These are phyloP conservation scores for Cephus cinctus DNA, from an alignment of 1,140 invertebrate genomes.

Conservation along the genomic window DNA sequence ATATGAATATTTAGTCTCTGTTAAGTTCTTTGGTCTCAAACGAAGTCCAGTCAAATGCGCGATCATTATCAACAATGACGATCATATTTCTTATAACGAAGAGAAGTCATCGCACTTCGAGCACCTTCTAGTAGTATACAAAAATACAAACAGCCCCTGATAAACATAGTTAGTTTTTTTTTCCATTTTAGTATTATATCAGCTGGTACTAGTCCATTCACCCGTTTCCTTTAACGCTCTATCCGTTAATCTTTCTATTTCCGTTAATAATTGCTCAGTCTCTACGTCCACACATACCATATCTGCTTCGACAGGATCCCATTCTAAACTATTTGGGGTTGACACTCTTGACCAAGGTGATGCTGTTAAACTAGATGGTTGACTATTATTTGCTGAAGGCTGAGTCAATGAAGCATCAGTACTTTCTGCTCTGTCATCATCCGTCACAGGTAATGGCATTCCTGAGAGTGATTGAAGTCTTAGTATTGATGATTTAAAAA, in stretches of 20 bases:
- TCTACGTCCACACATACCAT: constrained; percentile 50
- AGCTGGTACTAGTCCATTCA: constrained; percentile 43
- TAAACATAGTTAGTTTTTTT: constrained; percentile 22
- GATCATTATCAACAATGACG: no score
- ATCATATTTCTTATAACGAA: no score
- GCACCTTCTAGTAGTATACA: constrained; percentile 33
- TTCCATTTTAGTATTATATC: no score
- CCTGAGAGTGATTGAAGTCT: constrained; percentile 17
- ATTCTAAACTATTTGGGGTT: constrained; percentile 59
- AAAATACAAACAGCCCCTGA: constrained; percentile 39
- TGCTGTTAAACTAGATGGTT: constrained; percentile 41
- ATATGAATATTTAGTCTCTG: no score
- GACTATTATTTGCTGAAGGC: constrained; percentile 37
- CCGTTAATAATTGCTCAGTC: constrained; percentile 56
- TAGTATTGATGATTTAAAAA: not conserved
- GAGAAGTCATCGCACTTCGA: no score
- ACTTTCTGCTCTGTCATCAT: constrained; percentile 24
- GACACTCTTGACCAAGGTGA: constrained; percentile 58
- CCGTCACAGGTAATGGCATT: constrained; percentile 25
- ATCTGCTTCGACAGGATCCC: constrained; percentile 58
- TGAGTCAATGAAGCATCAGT: constrained; percentile 27
- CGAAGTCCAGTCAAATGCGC: no score
- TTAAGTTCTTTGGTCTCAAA: no score
- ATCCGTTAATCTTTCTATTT: constrained; percentile 58
- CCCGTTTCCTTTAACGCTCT: constrained; percentile 58